Evolutionary conservation across 2,888 invertebrate species (phyloP).

Genomic region (Drosophila rubida): DNA sequence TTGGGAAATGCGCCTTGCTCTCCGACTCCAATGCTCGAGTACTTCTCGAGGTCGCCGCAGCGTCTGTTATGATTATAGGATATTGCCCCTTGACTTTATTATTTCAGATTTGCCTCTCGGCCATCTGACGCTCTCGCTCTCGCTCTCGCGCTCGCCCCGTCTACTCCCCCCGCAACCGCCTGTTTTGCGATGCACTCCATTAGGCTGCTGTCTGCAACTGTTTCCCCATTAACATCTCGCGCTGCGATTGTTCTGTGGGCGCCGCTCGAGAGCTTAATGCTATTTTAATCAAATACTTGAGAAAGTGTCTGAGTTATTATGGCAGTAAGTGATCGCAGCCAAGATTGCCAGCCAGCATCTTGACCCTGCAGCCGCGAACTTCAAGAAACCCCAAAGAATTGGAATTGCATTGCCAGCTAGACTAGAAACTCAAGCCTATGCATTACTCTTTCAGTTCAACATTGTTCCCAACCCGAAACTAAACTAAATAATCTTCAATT

Average conservation of each 20-base stretch:
- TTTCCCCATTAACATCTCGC: slow-evolving; percentile 15
- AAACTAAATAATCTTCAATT: too few species aligned
- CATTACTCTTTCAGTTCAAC: too few species aligned
- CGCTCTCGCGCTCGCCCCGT: too few species aligned
- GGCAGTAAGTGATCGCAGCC: neutral
- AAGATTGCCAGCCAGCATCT: neutral
- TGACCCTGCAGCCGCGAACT: too few species aligned
- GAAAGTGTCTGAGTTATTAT: slow-evolving; percentile 18
- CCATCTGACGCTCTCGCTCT: neutral
- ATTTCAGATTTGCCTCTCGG: slow-evolving; percentile 54
- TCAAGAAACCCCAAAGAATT: neutral
- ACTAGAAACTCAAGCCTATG: too few species aligned
- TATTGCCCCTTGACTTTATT: slow-evolving; percentile 72
- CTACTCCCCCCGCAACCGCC: too few species aligned
- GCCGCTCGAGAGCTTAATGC: slow-evolving; percentile 34
- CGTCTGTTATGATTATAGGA: slow-evolving; percentile 64
- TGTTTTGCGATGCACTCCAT: neutral
- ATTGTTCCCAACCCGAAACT: too few species aligned
- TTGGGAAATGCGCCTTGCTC: neutral
- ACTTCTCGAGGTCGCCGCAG: slow-evolving; percentile 15
- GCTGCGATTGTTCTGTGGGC: slow-evolving; percentile 29
- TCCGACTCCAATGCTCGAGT: neutral
- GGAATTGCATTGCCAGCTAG: too few species aligned
- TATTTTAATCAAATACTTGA: slow-evolving; percentile 34
- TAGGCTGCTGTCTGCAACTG: neutral